Base-by-base conservation (phyloP, 1,140 invertebrate species). In the Aphaenogaster floridana region DNA sequence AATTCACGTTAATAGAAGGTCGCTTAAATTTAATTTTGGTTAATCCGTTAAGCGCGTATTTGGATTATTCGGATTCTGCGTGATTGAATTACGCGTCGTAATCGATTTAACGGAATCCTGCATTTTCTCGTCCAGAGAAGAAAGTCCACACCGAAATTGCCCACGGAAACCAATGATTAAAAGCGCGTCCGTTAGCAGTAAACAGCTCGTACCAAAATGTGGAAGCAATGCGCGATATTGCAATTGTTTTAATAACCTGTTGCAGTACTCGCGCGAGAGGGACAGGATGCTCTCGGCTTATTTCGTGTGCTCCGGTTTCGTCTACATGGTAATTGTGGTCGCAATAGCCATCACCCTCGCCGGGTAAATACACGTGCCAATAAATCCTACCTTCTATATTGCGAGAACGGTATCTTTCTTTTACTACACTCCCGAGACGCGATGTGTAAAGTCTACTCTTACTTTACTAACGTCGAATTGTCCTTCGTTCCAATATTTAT, bases 201-300 rank as follows among this genome's bases (percentile, higher is more conserved):
- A 57, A 71, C 13, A 52, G 11, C 5, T 36, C 42, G 11, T 34
- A 39, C 0, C n/a, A 8, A 45, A 48, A 34, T 11, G n/a, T 28
- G 7, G 13, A 52, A 28, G 34, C 34, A 39, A 68, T 52, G 3
- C 9, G 50, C 50, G 50, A 57, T 71, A 81, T 81, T n/a, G 39
- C 28, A 48, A 72, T 74, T 74, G 21, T 79, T 61, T 45, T 6
- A 45, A 83, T 48, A 6, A 68, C 88, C 83, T 94, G 87, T 96
- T 97, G 86, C 95, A 98, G 97, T 98, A 98, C 93, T 96, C 96
- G 50, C 96, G 96, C 87, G 97, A 98, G 93, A 96, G 97, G 69
- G 98, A 99, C 95, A 96, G 97, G 87, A 98, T 98, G 98, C 96
- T 98, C 80, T 97, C 97, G 61, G 96, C 97, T 3, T 98, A 99